Evolutionary conservation across 2,888 invertebrate genomes (phyloP).

Genomic region (Polia nebulosa): DNA sequence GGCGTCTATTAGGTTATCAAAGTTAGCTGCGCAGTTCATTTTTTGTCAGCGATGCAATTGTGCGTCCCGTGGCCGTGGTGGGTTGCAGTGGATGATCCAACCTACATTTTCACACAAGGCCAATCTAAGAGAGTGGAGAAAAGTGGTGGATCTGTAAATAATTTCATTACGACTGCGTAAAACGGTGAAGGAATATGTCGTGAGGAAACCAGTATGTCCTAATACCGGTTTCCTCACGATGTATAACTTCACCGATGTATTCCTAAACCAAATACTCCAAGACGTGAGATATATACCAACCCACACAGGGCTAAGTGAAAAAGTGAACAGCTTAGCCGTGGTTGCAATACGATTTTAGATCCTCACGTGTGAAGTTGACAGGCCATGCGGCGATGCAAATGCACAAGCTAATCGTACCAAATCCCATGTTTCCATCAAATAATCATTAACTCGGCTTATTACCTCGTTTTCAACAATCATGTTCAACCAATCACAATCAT

Average conservation of each 20-base stretch:
- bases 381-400: constrained; percentile 6
- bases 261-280: too few relatives aligned
- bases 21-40: neutral
- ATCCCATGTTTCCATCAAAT: constrained; percentile 40
- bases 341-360: neutral
- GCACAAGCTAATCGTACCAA: constrained; percentile 23
- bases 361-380: neutral
- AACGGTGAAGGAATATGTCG: neutral
- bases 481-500: constrained; percentile 52
- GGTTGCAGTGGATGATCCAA: neutral
- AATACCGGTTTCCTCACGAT: too few relatives aligned
- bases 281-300: too few relatives aligned
- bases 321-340: neutral
- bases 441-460: constrained; percentile 40
- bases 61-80: neutral
- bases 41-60: neutral
- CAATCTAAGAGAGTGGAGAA: neutral
- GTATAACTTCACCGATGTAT: too few relatives aligned
- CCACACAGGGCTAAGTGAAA: too few relatives aligned
- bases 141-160: neutral
- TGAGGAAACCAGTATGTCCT: neutral
- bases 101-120: neutral
- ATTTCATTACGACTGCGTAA: neutral
- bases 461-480: constrained; percentile 50
- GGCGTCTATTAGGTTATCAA: too few relatives aligned